Conservation (phyloP, 1,140 invertebrate species). For the Lordiphosa collinella region DNA sequence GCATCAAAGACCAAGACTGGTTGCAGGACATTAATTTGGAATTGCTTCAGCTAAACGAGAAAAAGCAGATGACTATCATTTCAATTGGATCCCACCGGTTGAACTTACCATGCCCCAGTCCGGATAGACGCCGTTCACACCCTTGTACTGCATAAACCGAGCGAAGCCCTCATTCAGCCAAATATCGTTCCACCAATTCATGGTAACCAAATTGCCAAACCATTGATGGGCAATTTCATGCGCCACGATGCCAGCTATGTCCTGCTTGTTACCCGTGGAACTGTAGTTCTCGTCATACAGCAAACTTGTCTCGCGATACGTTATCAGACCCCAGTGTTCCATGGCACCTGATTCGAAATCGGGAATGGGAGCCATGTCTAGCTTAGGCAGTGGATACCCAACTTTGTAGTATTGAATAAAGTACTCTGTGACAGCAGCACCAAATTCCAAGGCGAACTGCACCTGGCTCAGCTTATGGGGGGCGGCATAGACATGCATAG, state of each 20-base stretch:
- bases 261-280: conserved; percentile 87
- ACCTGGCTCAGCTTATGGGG: conserved; percentile 88
- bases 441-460: conserved; percentile 88
- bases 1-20: conserved; percentile 88
- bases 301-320: conserved; percentile 90
- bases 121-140: conserved; percentile 85
- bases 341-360: conserved; percentile 97
- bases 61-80: conserved; percentile 23
- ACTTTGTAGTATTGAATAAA: conserved; percentile 94
- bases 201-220: conserved; percentile 94
- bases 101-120: conserved; percentile 90
- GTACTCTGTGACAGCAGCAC: conserved; percentile 89
- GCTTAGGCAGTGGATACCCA: conserved; percentile 91
- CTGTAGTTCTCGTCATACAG: conserved; percentile 86
- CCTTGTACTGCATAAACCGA: conserved; percentile 91
- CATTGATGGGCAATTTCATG: conserved; percentile 97
- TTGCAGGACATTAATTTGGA: conserved; percentile 87
- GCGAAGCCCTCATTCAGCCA: conserved; percentile 97
- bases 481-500: conserved; percentile 87
- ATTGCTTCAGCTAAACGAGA: conserved; percentile 84
- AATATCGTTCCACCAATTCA: conserved; percentile 95
- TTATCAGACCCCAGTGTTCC: conserved; percentile 95
- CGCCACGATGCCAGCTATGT: conserved; percentile 88
- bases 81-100: conserved; percentile 20
- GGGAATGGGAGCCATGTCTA: conserved; percentile 95